Evolutionary conservation across 1,140 invertebrate genomes (phyloP).

Genomic region (Phymorhynchus buccinoides): DNA sequence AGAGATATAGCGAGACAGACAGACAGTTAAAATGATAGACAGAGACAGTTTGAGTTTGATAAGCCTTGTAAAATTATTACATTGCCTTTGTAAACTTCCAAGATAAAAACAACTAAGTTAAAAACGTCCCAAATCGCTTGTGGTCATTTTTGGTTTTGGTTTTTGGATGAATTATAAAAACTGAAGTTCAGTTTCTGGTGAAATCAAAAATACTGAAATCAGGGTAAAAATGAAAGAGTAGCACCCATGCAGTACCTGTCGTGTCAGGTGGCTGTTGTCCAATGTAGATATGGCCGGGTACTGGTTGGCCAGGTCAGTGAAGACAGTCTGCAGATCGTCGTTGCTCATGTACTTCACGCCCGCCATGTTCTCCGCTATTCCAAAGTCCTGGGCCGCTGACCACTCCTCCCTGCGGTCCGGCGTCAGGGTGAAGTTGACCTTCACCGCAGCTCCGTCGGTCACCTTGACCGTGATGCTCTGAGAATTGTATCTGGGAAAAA

Average conservation of each 20-base stretch:
- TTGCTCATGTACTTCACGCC: slow-evolving; percentile 51
- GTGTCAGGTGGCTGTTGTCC: slow-evolving; percentile 79
- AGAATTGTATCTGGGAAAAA: slow-evolving; percentile 77
- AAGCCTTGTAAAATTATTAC: too few species aligned
- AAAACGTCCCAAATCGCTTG: too few species aligned
- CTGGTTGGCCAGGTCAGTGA: slow-evolving; percentile 79
- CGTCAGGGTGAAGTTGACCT: slow-evolving; percentile 86
- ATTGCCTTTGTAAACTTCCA: too few species aligned
- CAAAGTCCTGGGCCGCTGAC: slow-evolving; percentile 85
- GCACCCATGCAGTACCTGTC: slow-evolving; percentile 68
- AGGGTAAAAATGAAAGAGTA: too few species aligned
- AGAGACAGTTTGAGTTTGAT: too few species aligned
- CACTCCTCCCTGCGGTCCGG: slow-evolving; percentile 82
- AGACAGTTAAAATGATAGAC: too few species aligned
- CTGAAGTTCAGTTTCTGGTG: too few species aligned
- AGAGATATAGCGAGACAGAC: too few species aligned
- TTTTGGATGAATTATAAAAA: too few species aligned
- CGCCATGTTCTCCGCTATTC: slow-evolving; percentile 75
- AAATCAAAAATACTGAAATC: too few species aligned
- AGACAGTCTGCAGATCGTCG: slow-evolving; percentile 75
- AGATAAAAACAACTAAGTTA: too few species aligned
- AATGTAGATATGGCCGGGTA: slow-evolving; percentile 77
- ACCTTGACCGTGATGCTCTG: slow-evolving; percentile 74
- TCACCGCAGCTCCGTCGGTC: slow-evolving; percentile 77
- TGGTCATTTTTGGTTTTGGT: too few species aligned